phyloP scores from a whole-genome alignment of 2,113 vertebrate species.

The Panthera leo region DNA sequence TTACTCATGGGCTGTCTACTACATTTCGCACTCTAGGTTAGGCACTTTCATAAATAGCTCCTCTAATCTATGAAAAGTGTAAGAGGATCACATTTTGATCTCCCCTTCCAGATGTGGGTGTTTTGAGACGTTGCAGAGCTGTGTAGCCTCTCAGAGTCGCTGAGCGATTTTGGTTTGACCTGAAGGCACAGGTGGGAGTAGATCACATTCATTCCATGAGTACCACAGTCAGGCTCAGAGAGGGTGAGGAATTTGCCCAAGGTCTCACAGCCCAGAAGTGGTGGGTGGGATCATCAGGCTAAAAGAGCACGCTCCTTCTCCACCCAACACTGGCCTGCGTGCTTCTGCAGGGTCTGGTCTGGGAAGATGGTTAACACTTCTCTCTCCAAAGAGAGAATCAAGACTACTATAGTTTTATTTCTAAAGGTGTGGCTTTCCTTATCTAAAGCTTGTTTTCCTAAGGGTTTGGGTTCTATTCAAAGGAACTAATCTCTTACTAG shows the following conservation, averaged over 20 bases:
- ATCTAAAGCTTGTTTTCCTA: neutral
- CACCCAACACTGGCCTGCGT: neutral
- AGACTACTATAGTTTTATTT: neutral
- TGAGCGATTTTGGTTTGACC: neutral
- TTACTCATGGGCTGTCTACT: neutral
- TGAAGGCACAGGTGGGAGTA: neutral
- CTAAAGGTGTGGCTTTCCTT: neutral
- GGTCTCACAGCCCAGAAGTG: neutral
- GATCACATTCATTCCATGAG: neutral
- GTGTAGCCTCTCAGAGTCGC: neutral
- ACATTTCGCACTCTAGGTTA: neutral
- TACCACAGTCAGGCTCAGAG: neutral
- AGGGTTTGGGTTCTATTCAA: neutral
- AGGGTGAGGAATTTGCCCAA: neutral
- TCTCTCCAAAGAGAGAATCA: neutral
- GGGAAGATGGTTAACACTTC: neutral
- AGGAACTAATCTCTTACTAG: neutral
- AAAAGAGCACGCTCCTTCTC: neutral
- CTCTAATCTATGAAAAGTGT: neutral
- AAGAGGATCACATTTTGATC: neutral
- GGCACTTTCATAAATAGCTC: neutral
- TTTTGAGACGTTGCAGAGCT: neutral
- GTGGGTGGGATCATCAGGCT: neutral
- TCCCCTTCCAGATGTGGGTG: neutral
- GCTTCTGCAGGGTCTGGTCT: accelerated